These are phyloP conservation scores for Lasioglossum malachurum DNA, from an alignment of 2,888 invertebrate species.

Conservation along the genomic window DNA sequence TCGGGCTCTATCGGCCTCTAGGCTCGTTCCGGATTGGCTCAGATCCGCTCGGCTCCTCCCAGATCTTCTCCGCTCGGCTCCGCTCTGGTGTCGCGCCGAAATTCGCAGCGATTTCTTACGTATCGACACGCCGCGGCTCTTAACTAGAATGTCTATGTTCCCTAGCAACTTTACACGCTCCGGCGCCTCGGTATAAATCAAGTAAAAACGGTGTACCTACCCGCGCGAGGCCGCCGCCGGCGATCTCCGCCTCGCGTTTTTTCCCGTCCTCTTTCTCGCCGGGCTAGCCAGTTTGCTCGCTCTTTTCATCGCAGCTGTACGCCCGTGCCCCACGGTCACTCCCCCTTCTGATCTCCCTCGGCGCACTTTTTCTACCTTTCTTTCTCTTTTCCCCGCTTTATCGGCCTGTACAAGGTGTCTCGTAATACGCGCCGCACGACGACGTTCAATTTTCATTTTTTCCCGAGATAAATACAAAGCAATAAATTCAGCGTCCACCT, in stretches of 20 bases:
- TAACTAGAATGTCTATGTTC: constrained; percentile 66
- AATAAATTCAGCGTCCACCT: neutral
- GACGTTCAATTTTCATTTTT: neutral
- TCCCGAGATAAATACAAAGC: neutral
- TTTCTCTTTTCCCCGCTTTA: constrained; percentile 1
- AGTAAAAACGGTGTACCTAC: constrained; percentile 65
- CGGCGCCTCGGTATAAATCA: constrained; percentile 67
- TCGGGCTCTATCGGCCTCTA: neutral
- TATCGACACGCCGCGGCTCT: constrained; percentile 40
- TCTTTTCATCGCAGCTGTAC: constrained; percentile 3
- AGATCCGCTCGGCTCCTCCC: neutral
- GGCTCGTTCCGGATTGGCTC: too few relatives aligned
- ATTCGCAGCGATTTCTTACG: constrained; percentile 36
- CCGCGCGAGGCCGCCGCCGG: constrained; percentile 58
- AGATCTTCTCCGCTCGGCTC: neutral
- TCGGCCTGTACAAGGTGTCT: constrained; percentile 3
- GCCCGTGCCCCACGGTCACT: constrained; percentile 8
- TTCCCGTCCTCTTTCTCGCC: constrained; percentile 19
- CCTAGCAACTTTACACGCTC: constrained; percentile 65
- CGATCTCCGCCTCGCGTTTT: constrained; percentile 56
- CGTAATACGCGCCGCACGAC: neutral
- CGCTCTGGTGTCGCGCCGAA: constrained; percentile 16
- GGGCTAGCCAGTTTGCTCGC: constrained; percentile 11
- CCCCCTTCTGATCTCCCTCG: neutral
- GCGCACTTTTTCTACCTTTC: constrained; percentile 3